Base-by-base conservation (phyloP, 2,888 invertebrate genomes). In the Gerris lacustris region DNA sequence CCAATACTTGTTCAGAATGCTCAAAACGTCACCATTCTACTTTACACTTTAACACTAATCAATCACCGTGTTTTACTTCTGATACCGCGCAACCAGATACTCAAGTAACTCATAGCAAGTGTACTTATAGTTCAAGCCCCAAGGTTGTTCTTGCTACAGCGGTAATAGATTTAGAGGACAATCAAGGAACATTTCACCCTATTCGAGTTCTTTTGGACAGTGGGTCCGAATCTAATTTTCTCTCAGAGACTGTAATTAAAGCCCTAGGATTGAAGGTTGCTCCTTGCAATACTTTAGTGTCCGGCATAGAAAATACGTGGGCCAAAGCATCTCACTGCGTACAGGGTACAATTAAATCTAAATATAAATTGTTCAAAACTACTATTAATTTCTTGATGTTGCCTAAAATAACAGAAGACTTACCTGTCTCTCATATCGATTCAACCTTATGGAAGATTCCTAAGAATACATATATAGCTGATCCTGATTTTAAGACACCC, bases 361-460 rank as follows among this genome's bases (percentile, higher is more conserved):
- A 47, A 47, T 11, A 47, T 47, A n/a, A n/a, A n/a, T n/a, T n/a
- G n/a, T n/a, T n/a, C n/a, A n/a, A n/a, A n/a, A n/a, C n/a, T n/a
- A n/a, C n/a, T n/a, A n/a, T n/a, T n/a, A n/a, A n/a, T n/a, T 69
- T 47, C 11, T 7, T 69, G n/a, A n/a, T 64, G 6, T 11, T 69
- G 18, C 66, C 69, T 17, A 63, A 45, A 63, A 69, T 69, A 7
- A 64, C 64, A 7, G 44, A 64, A 5, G 69, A 69, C 2, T 18
- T 69, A n/a, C 69, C 69, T 11, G 45, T 45, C 6, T 6, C n/a
- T 11, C 15, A 17, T n/a, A 6, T 69, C 2, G 45, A 69, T 18
- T 43, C 43, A 2, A 63, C 69, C 6, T 43, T 44, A 5, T 69
- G 69, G 69, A 64, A 69, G 11, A 17, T 69, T 31, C 69, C 69